Percentiles rank a stretch among this genome's conserved stretches.
Evolutionary conservation across 53 echinoderm and acorn worm species (phyloP).

Genomic region (Mesocentrotus franciscanus): DNA sequence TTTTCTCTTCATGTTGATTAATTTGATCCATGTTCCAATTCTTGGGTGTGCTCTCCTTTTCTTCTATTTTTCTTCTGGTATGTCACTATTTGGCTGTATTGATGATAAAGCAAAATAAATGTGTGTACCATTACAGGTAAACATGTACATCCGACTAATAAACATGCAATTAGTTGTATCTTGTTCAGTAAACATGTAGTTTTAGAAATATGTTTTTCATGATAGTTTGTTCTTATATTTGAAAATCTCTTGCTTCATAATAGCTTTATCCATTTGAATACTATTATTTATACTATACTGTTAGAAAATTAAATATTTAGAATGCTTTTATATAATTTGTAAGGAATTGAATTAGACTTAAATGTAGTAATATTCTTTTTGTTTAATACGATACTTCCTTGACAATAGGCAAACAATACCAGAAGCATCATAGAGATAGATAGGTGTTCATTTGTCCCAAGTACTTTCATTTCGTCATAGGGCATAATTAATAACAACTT

Average conservation of each 20-base stretch:
- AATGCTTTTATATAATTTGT: too few relatives aligned
- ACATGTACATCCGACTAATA: background rate
- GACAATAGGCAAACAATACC: background rate
- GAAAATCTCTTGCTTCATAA: too few relatives aligned
- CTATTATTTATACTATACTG: too few relatives aligned
- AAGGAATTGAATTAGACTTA: too few relatives aligned
- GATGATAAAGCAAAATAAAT: background rate
- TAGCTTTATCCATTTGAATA: too few relatives aligned
- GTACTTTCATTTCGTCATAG: slow-evolving; percentile 19
- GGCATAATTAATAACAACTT: slow-evolving; percentile 32
- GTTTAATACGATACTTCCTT: background rate
- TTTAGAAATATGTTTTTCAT: background rate
- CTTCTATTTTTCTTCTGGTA: background rate
- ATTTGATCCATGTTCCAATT: background rate
- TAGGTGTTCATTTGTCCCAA: background rate
- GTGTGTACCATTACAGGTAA: background rate
- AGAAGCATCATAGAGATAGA: background rate
- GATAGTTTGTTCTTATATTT: too few relatives aligned
- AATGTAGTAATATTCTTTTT: background rate
- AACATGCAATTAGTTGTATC: background rate
- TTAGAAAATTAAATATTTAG: too few relatives aligned
- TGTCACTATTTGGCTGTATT: background rate
- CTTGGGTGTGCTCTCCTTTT: background rate
- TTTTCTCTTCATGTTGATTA: background rate
- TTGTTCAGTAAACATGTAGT: background rate